Evolutionary conservation across 2,888 invertebrate genomes (phyloP), one percentile per base, ranked within the genome.

Genomic region (Cordilura impudica): DNA sequence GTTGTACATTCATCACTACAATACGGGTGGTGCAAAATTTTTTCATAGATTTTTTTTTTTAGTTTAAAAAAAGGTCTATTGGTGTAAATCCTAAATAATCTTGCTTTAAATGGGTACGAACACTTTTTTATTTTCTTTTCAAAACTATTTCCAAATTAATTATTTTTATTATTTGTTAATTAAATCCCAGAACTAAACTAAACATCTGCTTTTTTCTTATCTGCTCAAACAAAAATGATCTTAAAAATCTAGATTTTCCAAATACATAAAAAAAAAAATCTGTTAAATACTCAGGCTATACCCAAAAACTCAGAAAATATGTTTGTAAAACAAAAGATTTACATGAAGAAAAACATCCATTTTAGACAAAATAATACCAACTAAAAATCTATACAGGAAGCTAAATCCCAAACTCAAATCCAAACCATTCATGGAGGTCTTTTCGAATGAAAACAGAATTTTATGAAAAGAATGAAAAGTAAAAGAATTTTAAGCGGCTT

Each of bases 401-500:
- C 63, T 63, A 63, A 63, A 63, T 63, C 63, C 63, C 49, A n/a
- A 14, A n/a, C 18, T 26, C 5, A 12, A 21, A 45, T 14, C 5
- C 21, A 53, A 18, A 14, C 18, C 47, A 63, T 63, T 61, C 70
- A 70, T 65, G 76, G 70, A 76, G 76, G 70, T 60, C 73, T 51
- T 26, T 53, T 0, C 29, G 29, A 18, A 8, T 6, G 8, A 29
- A 14, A 18, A 56, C 53, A 35, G n/a, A 2, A 53, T 5, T n/a
- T n/a, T n/a, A 26, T 14, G n/a, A 26, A 16, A 53, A 53, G 51
- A 23, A 29, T 19, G 39, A 53, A 45, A 56, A 53, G 39, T 0
- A 26, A 14, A 63, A 70, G 18, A 45, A n/a, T 45, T 35, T 19
- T 75, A 79, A 75, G 75, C 75, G 18, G 79, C 75, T 79, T 79